These are phyloP conservation scores for Pipistrellus pygmaeus DNA, from an alignment of 2,797 vertebrate genomes.

Conservation along the genomic window DNA sequence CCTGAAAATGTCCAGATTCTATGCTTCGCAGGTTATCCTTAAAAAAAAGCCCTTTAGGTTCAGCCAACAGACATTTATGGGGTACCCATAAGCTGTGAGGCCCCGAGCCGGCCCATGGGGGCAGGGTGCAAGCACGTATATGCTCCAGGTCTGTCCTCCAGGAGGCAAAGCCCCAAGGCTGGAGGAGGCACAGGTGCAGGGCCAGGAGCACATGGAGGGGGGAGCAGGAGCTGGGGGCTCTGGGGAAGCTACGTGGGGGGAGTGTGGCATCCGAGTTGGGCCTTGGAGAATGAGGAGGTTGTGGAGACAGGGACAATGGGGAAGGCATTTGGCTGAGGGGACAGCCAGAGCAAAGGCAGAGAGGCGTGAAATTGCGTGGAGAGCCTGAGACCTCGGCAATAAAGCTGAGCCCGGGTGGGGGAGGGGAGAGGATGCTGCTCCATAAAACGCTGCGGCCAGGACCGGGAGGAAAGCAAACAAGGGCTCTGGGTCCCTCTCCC, in stretches of 20 bases:
- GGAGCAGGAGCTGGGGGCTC: background rate
- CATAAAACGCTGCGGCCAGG: slow-evolving; percentile 69
- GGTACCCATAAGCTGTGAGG: background rate
- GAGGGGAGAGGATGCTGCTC: background rate
- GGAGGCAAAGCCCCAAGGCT: slow-evolving; percentile 1
- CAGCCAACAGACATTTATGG: background rate
- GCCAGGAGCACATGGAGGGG: background rate
- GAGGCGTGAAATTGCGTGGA: slow-evolving; percentile 84
- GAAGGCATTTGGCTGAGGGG: slow-evolving; percentile 77
- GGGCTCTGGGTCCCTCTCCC: background rate
- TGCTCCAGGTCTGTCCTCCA: background rate
- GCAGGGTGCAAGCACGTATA: background rate
- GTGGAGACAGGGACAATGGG: slow-evolving; percentile 75
- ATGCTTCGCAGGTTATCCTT: background rate
- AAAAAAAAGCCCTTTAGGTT: slow-evolving; percentile 34
- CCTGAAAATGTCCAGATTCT: slow-evolving; percentile 15
- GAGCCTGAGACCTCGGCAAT: slow-evolving; percentile 73
- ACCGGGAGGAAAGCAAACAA: slow-evolving; percentile 16
- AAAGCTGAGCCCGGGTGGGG: slow-evolving; percentile 66
- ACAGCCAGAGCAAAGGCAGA: slow-evolving; percentile 77
- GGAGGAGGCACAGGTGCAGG: slow-evolving; percentile 72
- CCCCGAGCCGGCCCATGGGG: background rate
- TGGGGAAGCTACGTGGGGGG: background rate
- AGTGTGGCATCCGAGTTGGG: slow-evolving; percentile 35
- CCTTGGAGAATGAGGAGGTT: slow-evolving; percentile 74